Evolutionary conservation across 2,797 vertebrate species (phyloP).

Genomic region (Cryptoprocta ferox): DNA sequence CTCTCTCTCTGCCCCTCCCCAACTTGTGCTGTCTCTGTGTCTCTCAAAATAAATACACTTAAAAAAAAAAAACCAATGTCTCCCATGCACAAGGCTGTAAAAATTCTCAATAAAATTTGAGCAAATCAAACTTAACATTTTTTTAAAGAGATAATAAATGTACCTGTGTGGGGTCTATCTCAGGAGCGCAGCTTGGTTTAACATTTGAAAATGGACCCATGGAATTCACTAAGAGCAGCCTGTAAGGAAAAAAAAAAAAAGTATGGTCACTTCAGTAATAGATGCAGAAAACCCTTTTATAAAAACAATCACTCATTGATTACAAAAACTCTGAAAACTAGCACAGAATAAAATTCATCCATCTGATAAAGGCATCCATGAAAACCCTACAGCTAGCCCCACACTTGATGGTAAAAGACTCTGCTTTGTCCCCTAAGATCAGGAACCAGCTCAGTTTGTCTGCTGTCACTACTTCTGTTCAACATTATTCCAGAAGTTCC

Average conservation of each 20-base stretch:
- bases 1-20: too few species aligned
- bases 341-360: background rate
- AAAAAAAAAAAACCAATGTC: background rate
- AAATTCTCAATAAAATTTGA: background rate
- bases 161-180: background rate
- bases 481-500: background rate
- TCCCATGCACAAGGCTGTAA: background rate
- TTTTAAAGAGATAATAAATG: background rate
- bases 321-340: background rate
- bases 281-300: background rate
- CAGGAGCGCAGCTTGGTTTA: background rate
- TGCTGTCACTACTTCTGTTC: background rate
- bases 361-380: background rate
- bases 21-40: too few species aligned
- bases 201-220: background rate
- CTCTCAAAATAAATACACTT: too few species aligned
- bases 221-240: background rate
- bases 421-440: background rate
- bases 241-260: background rate
- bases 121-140: background rate
- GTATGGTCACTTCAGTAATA: background rate
- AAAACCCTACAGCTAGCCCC: background rate
- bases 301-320: background rate
- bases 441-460: background rate
- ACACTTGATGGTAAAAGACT: background rate